These are phyloP conservation scores for Chanos chanos DNA, from an alignment of 2,797 vertebrate genomes.

Conservation along the genomic window DNA sequence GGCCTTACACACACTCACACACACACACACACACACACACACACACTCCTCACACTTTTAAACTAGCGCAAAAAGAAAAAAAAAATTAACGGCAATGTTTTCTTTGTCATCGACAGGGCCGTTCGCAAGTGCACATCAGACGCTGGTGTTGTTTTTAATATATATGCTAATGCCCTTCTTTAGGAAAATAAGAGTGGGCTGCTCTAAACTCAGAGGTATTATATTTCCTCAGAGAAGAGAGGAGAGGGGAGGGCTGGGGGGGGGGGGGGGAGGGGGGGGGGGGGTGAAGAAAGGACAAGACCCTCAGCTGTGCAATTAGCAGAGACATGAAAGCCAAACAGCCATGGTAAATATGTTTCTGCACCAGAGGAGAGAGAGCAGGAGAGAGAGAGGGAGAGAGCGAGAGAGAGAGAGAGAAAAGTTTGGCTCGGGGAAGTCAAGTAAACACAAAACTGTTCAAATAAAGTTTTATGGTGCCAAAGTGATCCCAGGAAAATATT, in stretches of 20 bases:
- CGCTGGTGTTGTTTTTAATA: conserved; percentile 58
- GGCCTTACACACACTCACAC: conserved; percentile 1
- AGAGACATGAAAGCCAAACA: conserved; percentile 49
- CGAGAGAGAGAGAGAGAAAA: conserved; percentile 19
- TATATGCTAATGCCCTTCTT: conserved; percentile 56
- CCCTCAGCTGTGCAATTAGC: conserved; percentile 55
- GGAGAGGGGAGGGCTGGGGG: not conserved
- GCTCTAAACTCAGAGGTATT: conserved; percentile 30
- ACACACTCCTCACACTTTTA: not conserved
- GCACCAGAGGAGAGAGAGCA: not conserved
- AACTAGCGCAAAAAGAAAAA: no score
- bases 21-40: not conserved
- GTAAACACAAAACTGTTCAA: conserved; percentile 57
- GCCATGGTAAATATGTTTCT: conserved; percentile 39
- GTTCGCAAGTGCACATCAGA: conserved; percentile 19
- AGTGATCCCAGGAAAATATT: conserved; percentile 59
- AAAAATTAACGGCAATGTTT: conserved; percentile 13
- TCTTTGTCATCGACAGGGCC: not conserved
- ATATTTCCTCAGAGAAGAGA: conserved; percentile 29
- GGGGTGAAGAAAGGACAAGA: conserved; percentile 43
- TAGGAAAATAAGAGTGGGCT: conserved; percentile 41
- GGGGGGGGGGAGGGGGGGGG: not conserved
- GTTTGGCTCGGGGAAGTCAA: conserved; percentile 39
- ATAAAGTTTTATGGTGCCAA: conserved; percentile 52
- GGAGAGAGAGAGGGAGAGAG: conserved; percentile 8